Evolutionary conservation across 2,113 vertebrate genomes (phyloP).

Genomic region (Cryptotis parvus): DNA sequence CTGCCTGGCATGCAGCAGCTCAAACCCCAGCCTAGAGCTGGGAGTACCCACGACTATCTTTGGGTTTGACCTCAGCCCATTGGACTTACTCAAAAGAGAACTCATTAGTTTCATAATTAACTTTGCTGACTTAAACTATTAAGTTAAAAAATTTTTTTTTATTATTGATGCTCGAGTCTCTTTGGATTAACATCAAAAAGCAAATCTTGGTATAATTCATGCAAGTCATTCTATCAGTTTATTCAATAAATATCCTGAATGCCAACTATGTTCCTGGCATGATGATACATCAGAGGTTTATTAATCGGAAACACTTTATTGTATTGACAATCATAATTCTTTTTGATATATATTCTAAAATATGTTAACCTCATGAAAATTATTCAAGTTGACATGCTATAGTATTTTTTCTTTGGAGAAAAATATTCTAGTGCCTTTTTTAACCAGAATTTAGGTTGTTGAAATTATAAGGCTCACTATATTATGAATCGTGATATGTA

Average conservation of each 20-base stretch:
- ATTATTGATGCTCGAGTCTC: background rate
- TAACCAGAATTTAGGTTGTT: background rate
- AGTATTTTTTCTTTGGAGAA: background rate
- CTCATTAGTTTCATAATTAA: background rate
- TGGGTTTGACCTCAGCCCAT: too few relatives aligned
- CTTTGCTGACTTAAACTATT: background rate
- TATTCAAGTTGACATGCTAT: background rate
- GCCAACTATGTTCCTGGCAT: background rate
- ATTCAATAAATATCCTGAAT: background rate
- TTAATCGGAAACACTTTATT: background rate
- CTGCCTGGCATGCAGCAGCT: too few relatives aligned
- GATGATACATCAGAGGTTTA: background rate
- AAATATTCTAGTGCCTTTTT: background rate
- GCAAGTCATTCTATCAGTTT: background rate
- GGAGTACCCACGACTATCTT: too few relatives aligned
- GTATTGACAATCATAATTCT: background rate
- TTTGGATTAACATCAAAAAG: background rate
- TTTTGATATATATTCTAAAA: background rate
- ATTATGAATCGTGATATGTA: slow-evolving; percentile 3
- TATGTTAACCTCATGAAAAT: background rate
- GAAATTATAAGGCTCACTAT: slow-evolving; percentile 6
- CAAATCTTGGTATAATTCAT: background rate
- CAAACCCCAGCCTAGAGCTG: too few relatives aligned
- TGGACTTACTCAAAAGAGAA: too few relatives aligned
- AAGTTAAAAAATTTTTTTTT: background rate